Evolutionary conservation across 2,888 invertebrate species (phyloP).

Genomic region (Caenorhabditis sinica): DNA sequence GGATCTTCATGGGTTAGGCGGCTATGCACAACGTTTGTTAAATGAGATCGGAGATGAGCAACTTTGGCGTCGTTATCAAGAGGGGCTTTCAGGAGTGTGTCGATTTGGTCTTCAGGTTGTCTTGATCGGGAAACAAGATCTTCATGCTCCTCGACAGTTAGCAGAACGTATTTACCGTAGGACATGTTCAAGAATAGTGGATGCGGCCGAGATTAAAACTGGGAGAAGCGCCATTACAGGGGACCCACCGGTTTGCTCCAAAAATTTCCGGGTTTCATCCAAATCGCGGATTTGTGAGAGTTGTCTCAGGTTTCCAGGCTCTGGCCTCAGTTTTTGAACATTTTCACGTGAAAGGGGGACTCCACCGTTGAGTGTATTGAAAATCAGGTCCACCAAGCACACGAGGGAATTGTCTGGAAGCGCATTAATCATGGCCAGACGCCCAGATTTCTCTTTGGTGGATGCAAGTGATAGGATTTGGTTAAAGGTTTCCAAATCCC

Average conservation of each 20-base stretch:
- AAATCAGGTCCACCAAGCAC: background rate
- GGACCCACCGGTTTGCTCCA: constrained; percentile 28
- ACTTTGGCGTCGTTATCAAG: constrained; percentile 19
- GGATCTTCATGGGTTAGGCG: background rate
- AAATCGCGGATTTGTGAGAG: background rate
- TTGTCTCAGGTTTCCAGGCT: background rate
- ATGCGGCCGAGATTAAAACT: constrained; percentile 21
- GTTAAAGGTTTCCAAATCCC: constrained; percentile 8
- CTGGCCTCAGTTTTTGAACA: background rate
- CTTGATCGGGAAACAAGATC: background rate
- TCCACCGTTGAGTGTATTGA: background rate
- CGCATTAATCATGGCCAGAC: background rate
- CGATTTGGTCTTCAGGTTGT: background rate
- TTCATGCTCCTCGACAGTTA: constrained; percentile 23
- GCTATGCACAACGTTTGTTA: background rate
- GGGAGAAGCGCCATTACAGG: constrained; percentile 6
- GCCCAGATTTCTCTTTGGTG: background rate
- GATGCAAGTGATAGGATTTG: background rate
- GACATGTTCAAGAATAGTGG: constrained; percentile 37
- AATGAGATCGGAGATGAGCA: background rate
- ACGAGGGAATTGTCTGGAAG: background rate
- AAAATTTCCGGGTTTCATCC: constrained; percentile 5
- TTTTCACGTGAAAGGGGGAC: background rate
- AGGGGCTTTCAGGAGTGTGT: background rate
- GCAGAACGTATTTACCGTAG: constrained; percentile 41